Percentiles rank a stretch among this genome's conserved stretches.
phyloP scores from a whole-genome alignment of 2,113 vertebrate species.

The Guaruba guarouba region DNA sequence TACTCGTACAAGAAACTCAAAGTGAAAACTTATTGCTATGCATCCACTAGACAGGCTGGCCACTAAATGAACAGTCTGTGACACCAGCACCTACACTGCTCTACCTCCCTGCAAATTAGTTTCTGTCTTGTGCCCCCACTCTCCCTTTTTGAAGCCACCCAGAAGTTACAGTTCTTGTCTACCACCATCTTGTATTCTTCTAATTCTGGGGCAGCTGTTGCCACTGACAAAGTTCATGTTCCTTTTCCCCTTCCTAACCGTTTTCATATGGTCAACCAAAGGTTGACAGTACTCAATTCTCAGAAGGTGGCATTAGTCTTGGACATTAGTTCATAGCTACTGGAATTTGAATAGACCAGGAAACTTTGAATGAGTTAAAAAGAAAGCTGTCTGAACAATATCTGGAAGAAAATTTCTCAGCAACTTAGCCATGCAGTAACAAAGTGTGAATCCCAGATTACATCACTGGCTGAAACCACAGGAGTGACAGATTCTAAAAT shows the following conservation, averaged over 20 bases:
- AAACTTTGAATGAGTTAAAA: background rate
- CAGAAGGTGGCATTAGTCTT: background rate
- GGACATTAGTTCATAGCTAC: background rate
- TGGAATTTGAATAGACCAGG: background rate
- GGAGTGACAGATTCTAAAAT: background rate
- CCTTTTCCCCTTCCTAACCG: background rate
- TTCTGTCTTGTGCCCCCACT: background rate
- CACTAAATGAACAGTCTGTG: background rate
- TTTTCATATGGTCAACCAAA: background rate
- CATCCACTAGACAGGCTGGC: background rate
- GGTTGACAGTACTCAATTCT: background rate
- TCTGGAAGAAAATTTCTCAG: background rate
- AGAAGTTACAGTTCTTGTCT: background rate
- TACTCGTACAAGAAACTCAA: background rate
- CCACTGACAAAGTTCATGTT: background rate
- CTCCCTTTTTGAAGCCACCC: background rate
- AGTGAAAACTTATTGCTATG: background rate
- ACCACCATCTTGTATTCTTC: background rate
- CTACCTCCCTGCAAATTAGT: background rate
- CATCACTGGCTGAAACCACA: background rate
- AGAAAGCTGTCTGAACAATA: background rate
- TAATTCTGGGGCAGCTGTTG: background rate
- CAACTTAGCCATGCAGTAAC: background rate
- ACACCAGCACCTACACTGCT: background rate
- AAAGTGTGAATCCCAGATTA: background rate